Evolutionary conservation across 2,113 vertebrate genomes (phyloP).

Genomic region (Peromyscus leucopus): DNA sequence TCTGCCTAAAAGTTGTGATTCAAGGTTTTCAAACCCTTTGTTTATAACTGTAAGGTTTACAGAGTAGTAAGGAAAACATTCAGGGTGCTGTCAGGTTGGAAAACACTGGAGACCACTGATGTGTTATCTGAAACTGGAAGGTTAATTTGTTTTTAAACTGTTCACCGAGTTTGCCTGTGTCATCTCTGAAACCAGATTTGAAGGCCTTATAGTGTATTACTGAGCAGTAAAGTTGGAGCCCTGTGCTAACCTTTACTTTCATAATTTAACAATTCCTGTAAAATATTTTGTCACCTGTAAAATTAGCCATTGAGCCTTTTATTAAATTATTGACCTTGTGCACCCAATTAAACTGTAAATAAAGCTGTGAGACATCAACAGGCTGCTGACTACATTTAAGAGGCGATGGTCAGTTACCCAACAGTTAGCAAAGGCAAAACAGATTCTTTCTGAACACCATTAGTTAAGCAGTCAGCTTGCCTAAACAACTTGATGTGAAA

Average conservation of each 20-base stretch:
- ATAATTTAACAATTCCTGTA: slow-evolving; percentile 25
- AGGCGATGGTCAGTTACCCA: background rate
- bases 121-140: background rate
- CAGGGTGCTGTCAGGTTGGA: slow-evolving; percentile 13
- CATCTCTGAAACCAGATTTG: slow-evolving; percentile 5
- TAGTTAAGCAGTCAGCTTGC: background rate
- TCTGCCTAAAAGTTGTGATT: background rate
- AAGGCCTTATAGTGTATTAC: slow-evolving; percentile 34
- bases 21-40: background rate
- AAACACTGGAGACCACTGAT: background rate
- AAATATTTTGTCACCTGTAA: slow-evolving; percentile 49
- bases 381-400: background rate
- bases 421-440: background rate
- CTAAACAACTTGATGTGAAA: background rate
- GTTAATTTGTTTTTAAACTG: slow-evolving; percentile 65
- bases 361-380: background rate
- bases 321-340: slow-evolving; percentile 52
- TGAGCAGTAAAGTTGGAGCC: slow-evolving; percentile 23
- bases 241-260: slow-evolving; percentile 14
- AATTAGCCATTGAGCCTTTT: slow-evolving; percentile 34
- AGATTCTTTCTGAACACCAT: background rate
- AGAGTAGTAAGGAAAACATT: background rate
- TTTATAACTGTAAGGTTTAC: slow-evolving; percentile 39
- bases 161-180: background rate
- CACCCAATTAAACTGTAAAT: slow-evolving; percentile 52